Base-by-base conservation (phyloP, 2,888 invertebrate genomes). In the Caenorhabditis sp. region DNA sequence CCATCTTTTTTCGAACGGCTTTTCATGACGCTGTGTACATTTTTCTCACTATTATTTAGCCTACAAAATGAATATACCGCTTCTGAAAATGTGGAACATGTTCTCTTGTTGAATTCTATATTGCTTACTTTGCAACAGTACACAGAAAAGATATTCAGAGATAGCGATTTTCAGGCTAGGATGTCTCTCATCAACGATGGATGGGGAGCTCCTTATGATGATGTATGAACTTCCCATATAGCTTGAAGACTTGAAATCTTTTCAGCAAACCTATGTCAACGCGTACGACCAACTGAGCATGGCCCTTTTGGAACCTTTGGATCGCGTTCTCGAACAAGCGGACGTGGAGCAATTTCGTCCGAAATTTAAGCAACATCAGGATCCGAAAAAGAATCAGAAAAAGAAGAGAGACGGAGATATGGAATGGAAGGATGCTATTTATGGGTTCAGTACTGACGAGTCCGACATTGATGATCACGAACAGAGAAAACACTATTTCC, bases 211-310 rank as follows among this genome's bases (percentile, higher is more conserved):
- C 72, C 72, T 1, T 64, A 73, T 54, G 58, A 66, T 35, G 51
- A 76, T 58, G 77, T 73, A 41, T 22, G 73, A 19, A 38, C 4
- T 5, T 14, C 4, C 16, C 16, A n/a, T 10, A 16, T n/a, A 14
- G 14, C 4, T 24, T 26, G 3, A 26, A 12, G 14, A 22, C 0
- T n/a, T 22, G 24, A 24, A 22, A 8, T 28, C 16, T 26, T 63
- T 80, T 44, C 73, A 81, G 80, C 41, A 69, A 56, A 66, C 68
- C 10, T 81, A 75, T 26, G 61, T 81, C 22, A 24, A 69, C 0
- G 81, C 81, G 7, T 81, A 70, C 35, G 81, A 81, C 26, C 75
- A 81, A 31, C 41, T 81, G 35, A 69, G 70, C 31, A 6, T 70
- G 22, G 75, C 75, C 3, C 61, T 81, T 8, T 16, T 59, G 28